These are phyloP conservation scores for Ariopsis seemanni DNA, from an alignment of 2,113 vertebrate genomes.

Conservation along the genomic window DNA sequence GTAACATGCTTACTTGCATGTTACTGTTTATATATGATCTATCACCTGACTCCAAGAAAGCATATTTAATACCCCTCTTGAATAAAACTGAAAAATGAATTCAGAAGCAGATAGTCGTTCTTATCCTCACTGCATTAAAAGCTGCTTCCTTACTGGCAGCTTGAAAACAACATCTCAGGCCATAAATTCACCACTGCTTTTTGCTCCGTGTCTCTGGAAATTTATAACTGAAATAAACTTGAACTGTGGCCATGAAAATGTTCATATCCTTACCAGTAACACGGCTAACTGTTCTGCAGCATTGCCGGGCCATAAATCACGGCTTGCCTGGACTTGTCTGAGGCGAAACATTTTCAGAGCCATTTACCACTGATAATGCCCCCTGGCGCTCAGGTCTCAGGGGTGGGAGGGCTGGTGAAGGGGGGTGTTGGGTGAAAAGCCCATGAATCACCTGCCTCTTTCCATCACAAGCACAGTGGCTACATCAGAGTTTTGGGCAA, in stretches of 20 bases:
- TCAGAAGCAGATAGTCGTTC: slow-evolving; percentile 44
- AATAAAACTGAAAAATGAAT: slow-evolving; percentile 15
- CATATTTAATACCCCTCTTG: slow-evolving; percentile 33
- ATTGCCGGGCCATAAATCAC: slow-evolving; percentile 62
- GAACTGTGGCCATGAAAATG: slow-evolving; percentile 71
- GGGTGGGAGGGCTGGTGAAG: slow-evolving; percentile 38
- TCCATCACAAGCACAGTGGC: slow-evolving; percentile 35
- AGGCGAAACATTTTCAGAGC: slow-evolving; percentile 59
- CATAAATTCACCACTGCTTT: slow-evolving; percentile 61
- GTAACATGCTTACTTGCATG: background rate
- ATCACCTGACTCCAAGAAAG: slow-evolving; percentile 27
- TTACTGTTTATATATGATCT: background rate
- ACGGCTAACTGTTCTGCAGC: slow-evolving; percentile 60
- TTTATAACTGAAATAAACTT: slow-evolving; percentile 70
- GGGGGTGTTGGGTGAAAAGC: slow-evolving; percentile 13
- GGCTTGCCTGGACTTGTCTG: slow-evolving; percentile 49
- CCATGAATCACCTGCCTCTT: slow-evolving; percentile 63
- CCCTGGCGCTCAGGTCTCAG: slow-evolving; percentile 50
- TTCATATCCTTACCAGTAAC: slow-evolving; percentile 60
- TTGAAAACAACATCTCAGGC: slow-evolving; percentile 56
- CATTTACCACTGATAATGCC: slow-evolving; percentile 68
- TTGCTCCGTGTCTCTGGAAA: slow-evolving; percentile 59
- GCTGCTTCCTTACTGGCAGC: slow-evolving; percentile 55
- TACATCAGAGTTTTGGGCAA: slow-evolving; percentile 2
- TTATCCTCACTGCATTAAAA: slow-evolving; percentile 60